Percentiles rank a stretch among this genome's conserved stretches.
Evolutionary conservation across 2,888 invertebrate species (phyloP).

Genomic region (Cephus sareptanus): DNA sequence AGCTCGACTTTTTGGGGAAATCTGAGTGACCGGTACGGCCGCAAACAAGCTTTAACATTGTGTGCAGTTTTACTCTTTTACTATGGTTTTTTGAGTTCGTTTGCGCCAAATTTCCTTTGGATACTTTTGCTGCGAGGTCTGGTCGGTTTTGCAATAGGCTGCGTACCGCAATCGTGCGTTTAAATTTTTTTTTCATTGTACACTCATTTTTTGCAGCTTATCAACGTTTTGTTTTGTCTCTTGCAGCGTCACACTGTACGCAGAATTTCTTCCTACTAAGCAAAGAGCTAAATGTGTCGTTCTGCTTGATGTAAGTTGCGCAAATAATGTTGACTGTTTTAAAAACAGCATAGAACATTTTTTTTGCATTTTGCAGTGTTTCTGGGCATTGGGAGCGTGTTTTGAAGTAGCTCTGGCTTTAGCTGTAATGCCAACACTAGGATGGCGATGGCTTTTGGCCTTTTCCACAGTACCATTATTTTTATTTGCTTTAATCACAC

Average conservation of each 20-base stretch:
- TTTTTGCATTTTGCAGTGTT: constrained; percentile 73
- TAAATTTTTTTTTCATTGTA: neutral
- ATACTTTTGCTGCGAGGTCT: constrained; percentile 89
- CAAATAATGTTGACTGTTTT: neutral
- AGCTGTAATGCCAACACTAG: constrained; percentile 90
- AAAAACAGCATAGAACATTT: constrained; percentile 3
- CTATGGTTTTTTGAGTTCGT: constrained; percentile 89
- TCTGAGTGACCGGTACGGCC: constrained; percentile 91
- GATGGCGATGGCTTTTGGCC: constrained; percentile 92
- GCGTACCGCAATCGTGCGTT: constrained; percentile 96
- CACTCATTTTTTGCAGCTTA: neutral
- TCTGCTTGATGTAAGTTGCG: constrained; percentile 84
- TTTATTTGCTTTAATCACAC: constrained; percentile 83
- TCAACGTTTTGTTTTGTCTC: constrained; percentile 34
- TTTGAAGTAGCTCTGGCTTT: constrained; percentile 92
- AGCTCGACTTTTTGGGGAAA: constrained; percentile 97
- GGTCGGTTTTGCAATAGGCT: constrained; percentile 96
- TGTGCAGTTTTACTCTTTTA: constrained; percentile 92
- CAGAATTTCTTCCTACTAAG: constrained; percentile 94
- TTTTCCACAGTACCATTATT: constrained; percentile 90
- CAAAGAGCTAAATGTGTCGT: constrained; percentile 96
- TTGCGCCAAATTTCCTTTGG: constrained; percentile 93
- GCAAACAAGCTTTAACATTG: constrained; percentile 91
- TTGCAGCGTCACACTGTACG: constrained; percentile 91
- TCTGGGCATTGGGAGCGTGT: constrained; percentile 96